Evolutionary conservation across 2,113 vertebrate species (phyloP).

Genomic region (Nesoenas mayeri): DNA sequence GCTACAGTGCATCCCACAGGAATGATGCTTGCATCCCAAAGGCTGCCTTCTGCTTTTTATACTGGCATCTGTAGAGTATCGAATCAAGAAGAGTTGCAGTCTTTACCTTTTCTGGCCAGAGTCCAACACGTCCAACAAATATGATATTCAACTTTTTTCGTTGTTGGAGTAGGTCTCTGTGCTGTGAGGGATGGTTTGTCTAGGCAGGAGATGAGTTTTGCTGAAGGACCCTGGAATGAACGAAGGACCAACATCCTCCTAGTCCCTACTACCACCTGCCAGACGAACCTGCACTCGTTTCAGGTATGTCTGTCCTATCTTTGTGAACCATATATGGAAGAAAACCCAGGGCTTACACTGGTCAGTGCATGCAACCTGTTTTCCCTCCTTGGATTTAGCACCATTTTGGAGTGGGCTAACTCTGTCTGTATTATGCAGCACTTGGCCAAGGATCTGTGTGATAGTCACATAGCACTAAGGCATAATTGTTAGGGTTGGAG

Average conservation of each 20-base stretch:
- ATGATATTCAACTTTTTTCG: background rate
- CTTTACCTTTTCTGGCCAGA: background rate
- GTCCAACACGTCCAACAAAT: background rate
- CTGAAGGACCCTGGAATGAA: background rate
- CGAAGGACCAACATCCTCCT: background rate
- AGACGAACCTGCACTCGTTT: background rate
- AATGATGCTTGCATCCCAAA: background rate
- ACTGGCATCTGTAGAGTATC: background rate
- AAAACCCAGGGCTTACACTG: background rate
- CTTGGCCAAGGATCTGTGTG: background rate
- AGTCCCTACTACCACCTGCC: background rate
- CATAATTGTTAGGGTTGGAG: background rate
- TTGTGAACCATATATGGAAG: background rate
- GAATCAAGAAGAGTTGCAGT: background rate
- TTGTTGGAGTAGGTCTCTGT: background rate
- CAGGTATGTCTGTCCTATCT: background rate
- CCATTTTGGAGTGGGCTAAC: background rate
- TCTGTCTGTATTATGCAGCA: rapidly evolving
- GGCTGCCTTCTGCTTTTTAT: background rate
- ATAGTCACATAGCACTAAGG: background rate
- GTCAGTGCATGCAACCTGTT: background rate
- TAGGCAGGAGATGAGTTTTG: background rate
- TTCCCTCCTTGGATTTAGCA: background rate
- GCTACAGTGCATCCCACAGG: rapidly evolving
- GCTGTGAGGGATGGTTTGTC: background rate